Base-by-base conservation (phyloP, 2,888 invertebrate genomes). In the Dasysyrphus albostriatus region DNA sequence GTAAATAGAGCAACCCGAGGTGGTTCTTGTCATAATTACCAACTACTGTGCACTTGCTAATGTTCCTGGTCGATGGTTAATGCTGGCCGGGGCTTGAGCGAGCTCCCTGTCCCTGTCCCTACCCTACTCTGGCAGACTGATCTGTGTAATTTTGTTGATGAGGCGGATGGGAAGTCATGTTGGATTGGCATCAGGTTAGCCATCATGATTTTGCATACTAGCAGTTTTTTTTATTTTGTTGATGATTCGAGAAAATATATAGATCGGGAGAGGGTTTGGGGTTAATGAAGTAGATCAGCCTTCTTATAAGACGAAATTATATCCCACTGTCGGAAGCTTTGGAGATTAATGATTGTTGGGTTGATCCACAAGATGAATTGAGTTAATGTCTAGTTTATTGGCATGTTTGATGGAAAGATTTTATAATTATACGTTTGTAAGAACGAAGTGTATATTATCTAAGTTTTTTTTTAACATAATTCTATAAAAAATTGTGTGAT, bases 31-130 rank as follows among this genome's bases (percentile, higher is more conserved):
- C 87, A 87, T 87, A 87, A 87, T 87, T 87, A 87, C 87, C 83
- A 87, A 87, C 87, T 87, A 87, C 87, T 87, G 87, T 87, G 87
- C 87, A 83, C 82, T 83, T 78, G 83, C 78, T 87, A 87, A 87
- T 87, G 78, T 75, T 63, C 16, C 69, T 74, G 14, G 7, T n/a
- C 16, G 49, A 58, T 47, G 72, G 70, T 42, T 63, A 10, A 34
- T 16, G 78, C 56, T 49, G 34, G 44, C 39, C 8, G 16, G 42
- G 49, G 37, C 24, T 70, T 69, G 61, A 54, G 69, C 44, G 63
- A 61, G 58, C 61, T 69, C 59, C 5, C 14, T 54, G 24, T 14
- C 51, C 51, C 24, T 5, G 24, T 10, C 75, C 58, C 12, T 8
- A n/a, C 75, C 58, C 58, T 70, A 16, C 56, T 24, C 12, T 54